Conservation (phyloP, 2,797 vertebrate genomes). For the Eidolon dupreanum region DNA sequence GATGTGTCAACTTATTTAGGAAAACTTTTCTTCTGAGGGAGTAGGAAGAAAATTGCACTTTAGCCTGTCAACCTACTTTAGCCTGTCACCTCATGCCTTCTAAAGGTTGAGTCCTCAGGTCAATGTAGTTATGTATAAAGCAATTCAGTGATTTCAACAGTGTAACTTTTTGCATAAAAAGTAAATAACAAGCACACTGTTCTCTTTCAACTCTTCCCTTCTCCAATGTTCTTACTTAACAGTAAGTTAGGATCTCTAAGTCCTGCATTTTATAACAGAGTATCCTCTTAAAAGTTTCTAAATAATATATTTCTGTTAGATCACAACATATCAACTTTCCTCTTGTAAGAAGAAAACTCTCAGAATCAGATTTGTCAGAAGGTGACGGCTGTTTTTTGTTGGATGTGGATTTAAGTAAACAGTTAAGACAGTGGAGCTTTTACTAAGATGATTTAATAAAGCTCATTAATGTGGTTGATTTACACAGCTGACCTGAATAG, state of each 20-base stretch:
- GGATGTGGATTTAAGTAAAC: conserved; percentile 77
- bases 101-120: neutral
- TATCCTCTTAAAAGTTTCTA: neutral
- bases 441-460: conserved; percentile 87
- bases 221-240: neutral
- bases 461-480: conserved; percentile 81
- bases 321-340: neutral
- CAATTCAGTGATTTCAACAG: neutral
- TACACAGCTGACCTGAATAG: conserved; percentile 83
- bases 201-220: neutral
- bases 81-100: neutral
- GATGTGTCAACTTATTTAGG: neutral
- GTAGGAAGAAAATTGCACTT: neutral
- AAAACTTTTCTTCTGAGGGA: neutral
- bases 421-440: conserved; percentile 83
- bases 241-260: neutral
- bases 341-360: conserved; percentile 45
- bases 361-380: conserved; percentile 67
- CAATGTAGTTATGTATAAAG: neutral
- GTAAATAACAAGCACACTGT: neutral
- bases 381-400: conserved; percentile 76
- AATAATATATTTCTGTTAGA: neutral
- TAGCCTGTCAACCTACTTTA: neutral
- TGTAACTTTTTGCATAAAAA: neutral
- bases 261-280: neutral